These are phyloP conservation scores for Microctonus hyperodae DNA, from an alignment of 2,888 invertebrate genomes.

Conservation along the genomic window DNA sequence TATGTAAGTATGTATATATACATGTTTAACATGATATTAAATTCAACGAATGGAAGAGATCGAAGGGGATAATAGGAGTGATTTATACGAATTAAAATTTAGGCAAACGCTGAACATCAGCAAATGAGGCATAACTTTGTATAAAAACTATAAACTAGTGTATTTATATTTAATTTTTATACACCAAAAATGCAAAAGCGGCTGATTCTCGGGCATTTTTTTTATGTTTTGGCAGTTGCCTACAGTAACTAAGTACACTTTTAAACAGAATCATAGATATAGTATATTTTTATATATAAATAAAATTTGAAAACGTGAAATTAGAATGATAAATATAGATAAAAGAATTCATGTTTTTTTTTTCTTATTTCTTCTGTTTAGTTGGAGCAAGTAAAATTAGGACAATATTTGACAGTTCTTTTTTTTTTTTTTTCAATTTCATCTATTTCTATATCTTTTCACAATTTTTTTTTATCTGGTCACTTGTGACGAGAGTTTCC, in stretches of 20 bases:
- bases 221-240: slow-evolving; percentile 30
- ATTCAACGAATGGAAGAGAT: slow-evolving; percentile 48
- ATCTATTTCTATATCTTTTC: slow-evolving; percentile 15
- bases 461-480: slow-evolving; percentile 10
- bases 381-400: background rate
- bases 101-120: slow-evolving; percentile 51
- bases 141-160: slow-evolving; percentile 58
- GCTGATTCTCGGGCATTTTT: slow-evolving; percentile 48
- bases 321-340: slow-evolving; percentile 5
- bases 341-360: background rate
- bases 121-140: slow-evolving; percentile 54
- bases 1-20: background rate
- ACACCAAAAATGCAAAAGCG: slow-evolving; percentile 52
- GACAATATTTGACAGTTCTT: background rate
- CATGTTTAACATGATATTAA: slow-evolving; percentile 48
- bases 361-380: background rate
- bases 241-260: slow-evolving; percentile 15
- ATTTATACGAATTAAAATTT: slow-evolving; percentile 46
- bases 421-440: background rate
- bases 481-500: slow-evolving; percentile 32
- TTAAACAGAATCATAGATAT: slow-evolving; percentile 25
- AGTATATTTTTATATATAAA: slow-evolving; percentile 12
- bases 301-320: slow-evolving; percentile 5
- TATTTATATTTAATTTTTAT: slow-evolving; percentile 52
- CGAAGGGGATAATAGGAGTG: slow-evolving; percentile 38